Base-by-base conservation (phyloP, 2,888 invertebrate genomes). In the Athripsodes cinereus region DNA sequence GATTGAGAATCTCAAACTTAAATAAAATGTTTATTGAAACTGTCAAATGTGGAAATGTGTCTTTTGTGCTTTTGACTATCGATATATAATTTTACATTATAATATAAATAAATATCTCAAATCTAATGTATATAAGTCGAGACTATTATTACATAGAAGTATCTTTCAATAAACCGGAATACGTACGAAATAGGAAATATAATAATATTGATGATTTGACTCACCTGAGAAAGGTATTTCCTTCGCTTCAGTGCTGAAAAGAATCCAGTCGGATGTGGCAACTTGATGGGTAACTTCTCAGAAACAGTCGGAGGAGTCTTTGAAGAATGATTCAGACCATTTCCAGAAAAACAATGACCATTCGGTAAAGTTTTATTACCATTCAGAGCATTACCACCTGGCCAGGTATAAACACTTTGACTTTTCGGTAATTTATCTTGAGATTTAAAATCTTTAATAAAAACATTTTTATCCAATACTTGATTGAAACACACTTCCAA, bases 401-500 rank as follows among this genome's bases (percentile, higher is more conserved):
- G 40, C 40, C 40, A 40, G 8, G 16, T 40, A 16, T 31, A 50
- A 19, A 21, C 22, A 53, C 20, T 53, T 57, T 55, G 63, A 66
- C 57, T 66, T 66, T 59, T 67, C 69, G 62, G 68, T 76, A 77
- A 49, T 21, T 49, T 34, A 77, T 76, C 19, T 20, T n/a, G 44
- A 16, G 16, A 53, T 77, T 78, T 48, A 3, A 20, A 5, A 51
- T 76, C 76, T 66, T 76, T 78, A 66, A 77, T 78, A 56, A 79
- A 76, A 66, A 78, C 78, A 13, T 77, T 78, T 53, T 78, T 78
- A 58, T 78, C 76, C 63, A 77, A 78, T 74, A 79, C 78, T 61
- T 79, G 79, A 63, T 77, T 78, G 35, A 79, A 67, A 0, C 78
- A 78, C 0, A 79, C 79, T 62, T 79, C 79, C 47, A 79, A 58